Evolutionary conservation across 1,140 invertebrate genomes (phyloP), one percentile per base, ranked within the genome.

Genomic region (Platorchestia sp.): DNA sequence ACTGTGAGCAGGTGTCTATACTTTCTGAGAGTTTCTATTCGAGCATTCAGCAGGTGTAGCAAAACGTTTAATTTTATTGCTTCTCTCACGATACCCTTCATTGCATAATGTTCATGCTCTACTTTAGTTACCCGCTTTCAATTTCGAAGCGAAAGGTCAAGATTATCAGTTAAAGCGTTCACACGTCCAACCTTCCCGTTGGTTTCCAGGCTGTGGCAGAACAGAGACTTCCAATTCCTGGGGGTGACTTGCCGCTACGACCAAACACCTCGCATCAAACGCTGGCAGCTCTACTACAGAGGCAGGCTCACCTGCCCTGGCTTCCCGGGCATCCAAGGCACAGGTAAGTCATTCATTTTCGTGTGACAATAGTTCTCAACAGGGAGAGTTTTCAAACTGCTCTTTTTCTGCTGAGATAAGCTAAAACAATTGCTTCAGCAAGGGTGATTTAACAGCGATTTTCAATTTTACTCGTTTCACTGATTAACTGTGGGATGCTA

Each of bases 221-320:
- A 93, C 40, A 93, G 45, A 44, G 45, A 93, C 45, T 93, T 93
- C 43, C 91, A 93, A 10, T 93, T 93, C 91, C 41, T 93, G 91
- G 91, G 91, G 6, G 19, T 44, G 10, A 45, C 5, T 16, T 93
- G 91, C 36, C 5, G 91, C 6, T 93, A 93, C 91, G 45, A 45
- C 91, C 91, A 93, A 36, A 6, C 22, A 40, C 91, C 91, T 42
- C 41, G 43, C 36, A 45, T 93, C 91, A 93, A 47, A 36, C 43
- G 91, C 43, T 93, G 91, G 91, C 91, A 93, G 91, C 91, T 93
- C 36, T 93, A 93, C 91, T 93, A 44, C 91, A 45, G 36, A 7
- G 91, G 91, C 43, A 45, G 43, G 22, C 44, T 93, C 45, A 93
- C 43, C 22, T 93, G 91, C 91, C 43, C 43, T 40, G 45, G 44